These are phyloP conservation scores for Macrophya alboannulata DNA, from an alignment of 2,888 invertebrate genomes.

Conservation along the genomic window DNA sequence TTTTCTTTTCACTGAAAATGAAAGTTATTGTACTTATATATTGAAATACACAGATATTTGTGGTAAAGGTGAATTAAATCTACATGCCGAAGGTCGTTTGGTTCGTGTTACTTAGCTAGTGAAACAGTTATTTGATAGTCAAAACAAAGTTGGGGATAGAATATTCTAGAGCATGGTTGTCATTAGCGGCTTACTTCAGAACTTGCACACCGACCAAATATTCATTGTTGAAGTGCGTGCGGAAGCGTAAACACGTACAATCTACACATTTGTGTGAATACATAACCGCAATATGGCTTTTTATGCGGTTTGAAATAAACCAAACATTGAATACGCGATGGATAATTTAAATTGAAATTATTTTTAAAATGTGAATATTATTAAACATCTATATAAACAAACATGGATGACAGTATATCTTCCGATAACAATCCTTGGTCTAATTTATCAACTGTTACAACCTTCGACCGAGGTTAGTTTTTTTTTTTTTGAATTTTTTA, in stretches of 20 bases:
- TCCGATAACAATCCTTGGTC: constrained; percentile 68
- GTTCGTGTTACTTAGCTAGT: neutral
- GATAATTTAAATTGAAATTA: neutral
- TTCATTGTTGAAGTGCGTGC: neutral
- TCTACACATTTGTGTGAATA: neutral
- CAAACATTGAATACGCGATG: neutral
- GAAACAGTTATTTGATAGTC: neutral
- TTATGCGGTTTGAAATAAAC: neutral
- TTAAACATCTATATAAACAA: neutral
- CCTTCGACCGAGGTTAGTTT: constrained; percentile 76
- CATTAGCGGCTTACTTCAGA: neutral
- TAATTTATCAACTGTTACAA: constrained; percentile 73
- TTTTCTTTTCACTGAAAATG: neutral
- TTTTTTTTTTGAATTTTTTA: neutral
- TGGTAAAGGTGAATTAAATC: neutral
- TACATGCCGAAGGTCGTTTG: neutral
- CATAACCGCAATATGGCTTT: neutral
- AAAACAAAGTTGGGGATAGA: neutral
- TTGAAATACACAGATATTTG: neutral
- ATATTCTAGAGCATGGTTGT: neutral
- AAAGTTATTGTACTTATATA: neutral
- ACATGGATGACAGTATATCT: constrained; percentile 57
- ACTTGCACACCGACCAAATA: neutral
- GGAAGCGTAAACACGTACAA: neutral
- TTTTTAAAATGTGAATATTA: neutral